Evolutionary conservation across 1,140 invertebrate genomes (phyloP).

Genomic region (Cydia splendana): DNA sequence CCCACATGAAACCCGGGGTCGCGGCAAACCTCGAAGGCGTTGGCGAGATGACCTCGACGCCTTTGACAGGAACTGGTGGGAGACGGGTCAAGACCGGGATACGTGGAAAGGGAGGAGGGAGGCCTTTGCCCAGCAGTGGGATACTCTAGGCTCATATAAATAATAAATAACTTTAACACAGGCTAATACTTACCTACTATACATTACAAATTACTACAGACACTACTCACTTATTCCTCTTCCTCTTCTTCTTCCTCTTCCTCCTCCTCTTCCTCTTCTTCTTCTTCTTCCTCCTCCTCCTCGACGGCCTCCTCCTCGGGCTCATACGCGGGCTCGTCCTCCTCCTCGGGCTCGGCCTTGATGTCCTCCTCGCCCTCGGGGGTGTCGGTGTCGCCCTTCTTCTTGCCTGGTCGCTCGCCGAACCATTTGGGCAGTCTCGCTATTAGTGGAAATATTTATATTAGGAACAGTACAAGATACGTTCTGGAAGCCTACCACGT

Average conservation of each 20-base stretch:
- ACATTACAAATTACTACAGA: no score
- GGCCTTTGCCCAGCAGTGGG: no score
- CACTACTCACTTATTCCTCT: conserved; percentile 70
- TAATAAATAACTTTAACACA: no score
- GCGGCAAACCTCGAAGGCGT: no score
- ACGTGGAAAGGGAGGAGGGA: no score
- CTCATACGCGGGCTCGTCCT: conserved; percentile 86
- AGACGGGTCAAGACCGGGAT: no score
- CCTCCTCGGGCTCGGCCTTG: conserved; percentile 86
- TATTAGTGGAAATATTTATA: conserved; percentile 56
- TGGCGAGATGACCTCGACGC: no score
- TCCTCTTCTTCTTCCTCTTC: conserved; percentile 71
- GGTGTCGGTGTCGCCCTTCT: conserved; percentile 91
- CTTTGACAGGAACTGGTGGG: no score
- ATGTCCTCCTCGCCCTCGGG: conserved; percentile 93
- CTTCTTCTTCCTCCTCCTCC: conserved; percentile 86
- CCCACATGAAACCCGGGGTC: no score
- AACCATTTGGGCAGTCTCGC: conserved; percentile 96
- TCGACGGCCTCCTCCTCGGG: conserved; percentile 83
- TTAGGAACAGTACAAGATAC: background rate
- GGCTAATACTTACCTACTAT: no score
- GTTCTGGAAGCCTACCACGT: no score
- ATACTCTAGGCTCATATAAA: no score
- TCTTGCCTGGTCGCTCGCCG: conserved; percentile 95
- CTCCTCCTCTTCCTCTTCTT: conserved; percentile 87